Evolutionary conservation across 1,140 invertebrate genomes (phyloP), one percentile per base, ranked within the genome.

Genomic region (Babylonia areolata): DNA sequence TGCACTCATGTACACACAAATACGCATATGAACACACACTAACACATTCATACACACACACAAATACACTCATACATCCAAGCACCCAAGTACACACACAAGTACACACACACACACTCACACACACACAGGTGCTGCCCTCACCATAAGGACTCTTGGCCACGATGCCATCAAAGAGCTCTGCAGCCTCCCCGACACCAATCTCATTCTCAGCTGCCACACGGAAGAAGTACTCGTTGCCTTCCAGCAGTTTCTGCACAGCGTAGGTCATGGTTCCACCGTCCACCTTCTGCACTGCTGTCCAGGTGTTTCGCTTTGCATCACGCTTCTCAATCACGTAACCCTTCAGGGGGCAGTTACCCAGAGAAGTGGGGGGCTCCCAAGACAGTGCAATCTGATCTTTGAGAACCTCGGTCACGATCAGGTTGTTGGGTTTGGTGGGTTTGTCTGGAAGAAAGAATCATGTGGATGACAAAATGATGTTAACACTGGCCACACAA

Each of bases 321-420:
- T 99, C 98, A 96, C 98, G 97, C 95, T 99, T 99, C 94, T 99
- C 98, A 37, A 99, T 97, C 54, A 96, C 96, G 90, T 98, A 98
- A 90, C 96, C 96, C 0, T 95, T 96, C 78, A 98, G 95, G 81
- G 97, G 96, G 83, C 97, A 93, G 69, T 97, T 97, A 84, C 97
- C 97, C 91, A 97, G 96, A 90, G 97, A 96, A 3, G 95, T 90
- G 5, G 97, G 97, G 75, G 97, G 96, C 91, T 96, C 96, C 97
- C 97, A 98, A 94, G 96, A 90, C 79, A 94, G 87, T 96, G 81
- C 89, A n/a, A 92, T 89, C 42, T 91, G 92, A 77, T 93, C 91
- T 86, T 93, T 93, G 85, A 91, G 88, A 20, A 93, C 90, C 73
- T 93, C 89, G 3, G 88, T 78, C 17, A 91, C 92, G 15, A 89